Conservation (phyloP, 2,888 invertebrate genomes). For the Dynastes maya region DNA sequence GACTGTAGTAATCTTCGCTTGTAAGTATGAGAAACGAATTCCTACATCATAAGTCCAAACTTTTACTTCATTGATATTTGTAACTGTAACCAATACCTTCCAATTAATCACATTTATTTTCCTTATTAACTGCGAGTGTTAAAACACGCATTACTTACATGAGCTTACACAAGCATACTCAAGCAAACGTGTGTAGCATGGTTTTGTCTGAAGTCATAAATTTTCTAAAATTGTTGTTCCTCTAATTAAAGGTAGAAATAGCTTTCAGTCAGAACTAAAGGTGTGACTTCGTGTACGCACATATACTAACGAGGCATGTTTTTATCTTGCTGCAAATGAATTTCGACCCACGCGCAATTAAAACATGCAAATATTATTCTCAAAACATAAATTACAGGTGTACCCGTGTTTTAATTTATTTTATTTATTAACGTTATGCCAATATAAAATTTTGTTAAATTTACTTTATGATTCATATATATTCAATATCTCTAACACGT, state of each 20-base stretch:
- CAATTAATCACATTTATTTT: slow-evolving; percentile 6
- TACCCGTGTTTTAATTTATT: too few relatives aligned
- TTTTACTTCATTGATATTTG: too few relatives aligned
- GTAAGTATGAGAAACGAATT: too few relatives aligned
- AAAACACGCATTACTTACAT: not conserved
- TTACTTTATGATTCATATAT: too few relatives aligned
- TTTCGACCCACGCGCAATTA: slow-evolving; percentile 25
- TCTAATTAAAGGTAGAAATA: slow-evolving; percentile 28
- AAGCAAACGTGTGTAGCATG: not conserved
- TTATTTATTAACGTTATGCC: too few relatives aligned
- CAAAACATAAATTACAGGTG: not conserved
- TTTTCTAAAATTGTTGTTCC: slow-evolving; percentile 21
- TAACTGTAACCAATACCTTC: not conserved
- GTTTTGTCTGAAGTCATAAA: slow-evolving; percentile 2
- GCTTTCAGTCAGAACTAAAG: slow-evolving; percentile 14
- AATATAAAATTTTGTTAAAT: too few relatives aligned
- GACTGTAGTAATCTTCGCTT: too few relatives aligned
- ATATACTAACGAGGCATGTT: slow-evolving; percentile 20
- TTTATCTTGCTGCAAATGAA: slow-evolving; percentile 23
- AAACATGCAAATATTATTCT: slow-evolving; percentile 27
- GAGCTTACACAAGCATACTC: not conserved
- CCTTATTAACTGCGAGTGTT: not conserved
- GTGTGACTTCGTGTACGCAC: slow-evolving; percentile 26
- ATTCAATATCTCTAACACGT: too few relatives aligned
- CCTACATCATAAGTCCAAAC: too few relatives aligned